A percentile compares a stretch with the other conserved stretches of the same genome.
phyloP scores from a whole-genome alignment of 1,140 invertebrate species.

The fruit fly (Drosophila melanogaster) region Release_6_plus_ISO1_MT NT_033777.3:31026501-31027000 shows the following conservation, averaged over 20 bases:
- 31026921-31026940: no score
- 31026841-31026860: neutral
- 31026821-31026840: neutral
- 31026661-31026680: conserved; percentile 8
- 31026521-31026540: conserved; percentile 67
- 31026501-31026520: conserved; percentile 82
- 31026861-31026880: no score
- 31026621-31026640: conserved; percentile 75
- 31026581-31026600: conserved; percentile 63
- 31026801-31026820: neutral
- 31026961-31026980: neutral
- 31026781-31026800: conserved; percentile 2
- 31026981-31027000: neutral
- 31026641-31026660: conserved; percentile 50
- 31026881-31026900: no score
- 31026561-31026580: conserved; percentile 78
- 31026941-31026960: neutral
- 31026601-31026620: conserved; percentile 65
- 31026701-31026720: conserved; percentile 4
- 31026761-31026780: conserved; percentile 3
- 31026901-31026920: no score
- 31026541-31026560: conserved; percentile 35
- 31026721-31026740: neutral
- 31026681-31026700: neutral
- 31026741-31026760: conserved; percentile 3